Evolutionary conservation across 2,113 vertebrate genomes (phyloP), one percentile per base, ranked within the genome.

Genomic region (Rhegmatorhina hoffmannsi): DNA sequence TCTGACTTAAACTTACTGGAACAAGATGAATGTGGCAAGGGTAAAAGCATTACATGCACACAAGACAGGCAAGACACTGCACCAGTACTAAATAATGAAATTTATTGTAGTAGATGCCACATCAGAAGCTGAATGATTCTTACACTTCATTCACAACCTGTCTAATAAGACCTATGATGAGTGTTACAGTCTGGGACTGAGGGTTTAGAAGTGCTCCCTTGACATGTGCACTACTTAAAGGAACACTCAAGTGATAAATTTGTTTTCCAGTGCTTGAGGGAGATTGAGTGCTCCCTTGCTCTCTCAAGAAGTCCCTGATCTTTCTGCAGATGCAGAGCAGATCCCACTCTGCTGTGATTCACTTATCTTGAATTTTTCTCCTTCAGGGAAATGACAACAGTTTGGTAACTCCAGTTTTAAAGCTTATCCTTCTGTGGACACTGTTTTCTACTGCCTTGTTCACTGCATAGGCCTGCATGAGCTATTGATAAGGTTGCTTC

Each of bases 211-310:
- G 83, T 40, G 52, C 63, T 93, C 76, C 80, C 83, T 62, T 84
- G 68, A 73, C 59, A 58, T 62, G 50, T 38, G 25, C 0, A 0
- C 70, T 82, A 36, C 87, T 84, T 76, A 66, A 72, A 92, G 80
- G 68, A 97, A 56, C 38, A 88, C 86, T 93, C 12, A 1, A 90
- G 56, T 90, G 84, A 89, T 90, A 87, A 87, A 91, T 94, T 84
- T 89, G 56, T 93, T 93, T 95, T 94, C 76, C 68, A 78, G 29
- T 28, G 80, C 86, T 78, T 81, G 46, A 74, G 52, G 47, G 80
- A 87, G 38, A 87, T 78, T n/a, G 68, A 93, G 47, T 33, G 34
- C 56, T 93, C 72, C 50, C 68, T 43, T 72, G 64, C 44, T 90
- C 60, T 36, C 0, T 2, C 38, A 78, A 73, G 63, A 85, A 86